These are phyloP conservation scores for Gymnobelideus leadbeateri DNA, from an alignment of 2,113 vertebrate genomes.

Conservation along the genomic window DNA sequence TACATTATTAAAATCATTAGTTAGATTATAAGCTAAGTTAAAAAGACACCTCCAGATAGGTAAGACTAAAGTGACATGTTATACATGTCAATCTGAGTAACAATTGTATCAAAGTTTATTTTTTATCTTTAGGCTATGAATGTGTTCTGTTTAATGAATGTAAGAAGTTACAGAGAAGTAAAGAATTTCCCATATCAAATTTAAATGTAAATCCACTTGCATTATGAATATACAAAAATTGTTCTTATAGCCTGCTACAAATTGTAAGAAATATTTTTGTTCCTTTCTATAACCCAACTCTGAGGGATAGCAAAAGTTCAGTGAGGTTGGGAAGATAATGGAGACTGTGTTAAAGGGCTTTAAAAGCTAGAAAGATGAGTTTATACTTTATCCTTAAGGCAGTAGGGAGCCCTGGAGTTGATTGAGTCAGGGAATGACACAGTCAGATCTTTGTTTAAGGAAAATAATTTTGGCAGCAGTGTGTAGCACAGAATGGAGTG, in stretches of 20 bases:
- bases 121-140: not conserved
- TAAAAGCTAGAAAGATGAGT: not conserved
- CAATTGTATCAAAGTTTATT: not conserved
- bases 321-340: not conserved
- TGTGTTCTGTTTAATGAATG: not conserved
- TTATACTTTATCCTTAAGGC: not conserved
- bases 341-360: not conserved
- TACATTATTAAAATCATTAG: not conserved
- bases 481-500: not conserved
- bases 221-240: not conserved
- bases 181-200: not conserved
- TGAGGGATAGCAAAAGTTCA: not conserved
- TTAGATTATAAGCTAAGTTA: not conserved
- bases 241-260: not conserved
- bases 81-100: not conserved
- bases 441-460: not conserved
- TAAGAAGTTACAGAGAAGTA: not conserved
- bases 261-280: not conserved
- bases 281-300: not conserved
- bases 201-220: not conserved
- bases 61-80: not conserved
- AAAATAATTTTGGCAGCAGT: not conserved
- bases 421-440: not conserved
- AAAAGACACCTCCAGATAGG: not conserved
- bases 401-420: not conserved